phyloP scores from a whole-genome alignment of 2,797 vertebrate genomes.

The Tokudaia tokunoshimensis region DNA sequence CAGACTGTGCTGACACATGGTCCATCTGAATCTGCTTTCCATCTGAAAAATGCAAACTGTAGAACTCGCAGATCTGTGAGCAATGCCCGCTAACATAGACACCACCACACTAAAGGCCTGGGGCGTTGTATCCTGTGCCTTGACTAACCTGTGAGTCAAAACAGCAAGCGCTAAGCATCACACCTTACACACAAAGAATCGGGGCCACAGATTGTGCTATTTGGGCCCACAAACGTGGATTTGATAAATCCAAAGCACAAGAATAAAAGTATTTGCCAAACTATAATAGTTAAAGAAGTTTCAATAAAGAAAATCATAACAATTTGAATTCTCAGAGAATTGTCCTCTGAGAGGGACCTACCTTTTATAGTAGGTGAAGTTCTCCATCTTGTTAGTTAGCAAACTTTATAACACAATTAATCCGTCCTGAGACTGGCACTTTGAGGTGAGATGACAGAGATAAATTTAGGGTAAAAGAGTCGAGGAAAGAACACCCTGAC shows the following conservation, averaged over 20 bases:
- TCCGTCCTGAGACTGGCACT: background rate
- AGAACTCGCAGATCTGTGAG: background rate
- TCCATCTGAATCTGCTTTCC: background rate
- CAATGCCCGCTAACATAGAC: background rate
- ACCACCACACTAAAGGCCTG: background rate
- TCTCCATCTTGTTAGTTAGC: background rate
- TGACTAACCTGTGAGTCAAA: background rate
- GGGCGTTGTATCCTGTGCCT: background rate
- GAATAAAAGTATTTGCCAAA: background rate
- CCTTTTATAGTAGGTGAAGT: background rate
- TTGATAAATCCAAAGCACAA: background rate
- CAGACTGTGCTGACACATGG: too few species aligned
- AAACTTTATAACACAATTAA: background rate
- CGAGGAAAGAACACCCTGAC: background rate
- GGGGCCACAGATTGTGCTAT: background rate
- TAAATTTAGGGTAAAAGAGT: background rate
- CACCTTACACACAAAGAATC: background rate
- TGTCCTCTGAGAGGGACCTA: background rate
- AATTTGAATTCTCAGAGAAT: background rate
- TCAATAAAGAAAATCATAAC: background rate
- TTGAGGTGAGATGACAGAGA: background rate
- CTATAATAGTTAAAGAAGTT: background rate
- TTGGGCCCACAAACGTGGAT: background rate
- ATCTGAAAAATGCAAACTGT: background rate
- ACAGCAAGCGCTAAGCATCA: background rate